A percentile compares a stretch with the other conserved stretches of the same genome.
These are phyloP conservation scores for Eupithecia pulchellata DNA, from an alignment of 2,888 invertebrate genomes.

Conservation along the genomic window DNA sequence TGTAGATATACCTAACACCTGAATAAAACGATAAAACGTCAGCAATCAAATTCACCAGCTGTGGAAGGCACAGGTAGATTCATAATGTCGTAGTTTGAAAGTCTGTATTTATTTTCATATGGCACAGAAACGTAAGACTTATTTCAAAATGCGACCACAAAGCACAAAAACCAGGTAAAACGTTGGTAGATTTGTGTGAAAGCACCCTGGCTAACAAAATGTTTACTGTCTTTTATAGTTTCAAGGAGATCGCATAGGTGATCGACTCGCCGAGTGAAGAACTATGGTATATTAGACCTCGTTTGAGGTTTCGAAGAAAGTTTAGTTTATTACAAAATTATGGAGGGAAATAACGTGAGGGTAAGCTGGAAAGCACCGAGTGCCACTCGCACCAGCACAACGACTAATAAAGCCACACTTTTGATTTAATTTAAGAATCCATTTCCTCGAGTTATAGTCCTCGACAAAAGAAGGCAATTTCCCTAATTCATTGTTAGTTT, in stretches of 20 bases:
- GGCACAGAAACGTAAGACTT: conserved; percentile 37
- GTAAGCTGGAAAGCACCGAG: conserved; percentile 72
- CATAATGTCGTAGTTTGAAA: conserved; percentile 16
- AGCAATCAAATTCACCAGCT: background rate
- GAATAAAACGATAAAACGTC: background rate
- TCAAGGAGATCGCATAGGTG: conserved; percentile 78
- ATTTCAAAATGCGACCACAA: conserved; percentile 57
- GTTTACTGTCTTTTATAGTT: conserved; percentile 79
- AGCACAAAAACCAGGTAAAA: conserved; percentile 66
- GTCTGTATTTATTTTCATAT: conserved; percentile 18
- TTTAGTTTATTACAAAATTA: conserved; percentile 58
- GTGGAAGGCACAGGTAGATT: background rate
- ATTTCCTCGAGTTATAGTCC: background rate
- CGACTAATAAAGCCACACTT: conserved; percentile 38
- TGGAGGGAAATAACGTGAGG: conserved; percentile 76
- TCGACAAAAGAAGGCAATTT: conserved; percentile 48
- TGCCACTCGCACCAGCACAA: conserved; percentile 59
- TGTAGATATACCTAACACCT: background rate
- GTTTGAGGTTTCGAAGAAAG: conserved; percentile 62
- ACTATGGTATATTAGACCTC: conserved; percentile 72
- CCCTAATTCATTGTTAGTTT: conserved; percentile 47
- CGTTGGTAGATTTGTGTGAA: conserved; percentile 58
- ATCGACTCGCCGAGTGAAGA: conserved; percentile 69
- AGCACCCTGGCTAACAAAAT: conserved; percentile 66
- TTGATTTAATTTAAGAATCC: conserved; percentile 16